Evolutionary conservation across 2,888 invertebrate species (phyloP).

Genomic region (Scelioninae gen. 1): DNA sequence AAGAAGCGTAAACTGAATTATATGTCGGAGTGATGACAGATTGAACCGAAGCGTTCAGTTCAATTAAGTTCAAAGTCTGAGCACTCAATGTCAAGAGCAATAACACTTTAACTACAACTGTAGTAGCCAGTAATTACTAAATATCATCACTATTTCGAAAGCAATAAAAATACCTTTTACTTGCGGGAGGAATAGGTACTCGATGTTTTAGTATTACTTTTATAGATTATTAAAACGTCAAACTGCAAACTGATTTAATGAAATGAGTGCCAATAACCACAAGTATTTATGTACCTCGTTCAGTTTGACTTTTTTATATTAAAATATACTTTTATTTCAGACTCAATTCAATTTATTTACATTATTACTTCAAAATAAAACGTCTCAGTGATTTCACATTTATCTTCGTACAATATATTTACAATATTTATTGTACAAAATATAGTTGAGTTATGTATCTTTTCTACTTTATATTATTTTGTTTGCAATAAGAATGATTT

Average conservation of each 20-base stretch:
- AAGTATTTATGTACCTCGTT: slow-evolving; percentile 8
- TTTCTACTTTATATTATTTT: neutral
- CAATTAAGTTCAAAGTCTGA: slow-evolving; percentile 57
- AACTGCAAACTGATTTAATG: slow-evolving; percentile 24
- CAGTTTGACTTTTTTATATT: neutral
- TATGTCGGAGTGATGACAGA: slow-evolving; percentile 18
- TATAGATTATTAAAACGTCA: slow-evolving; percentile 41
- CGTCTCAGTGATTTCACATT: neutral
- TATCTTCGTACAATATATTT: neutral
- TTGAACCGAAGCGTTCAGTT: slow-evolving; percentile 50
- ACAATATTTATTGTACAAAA: neutral
- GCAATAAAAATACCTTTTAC: slow-evolving; percentile 37
- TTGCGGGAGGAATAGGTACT: neutral
- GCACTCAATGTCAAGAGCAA: slow-evolving; percentile 52
- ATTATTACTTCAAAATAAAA: too few species aligned
- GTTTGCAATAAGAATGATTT: neutral
- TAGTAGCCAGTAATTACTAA: slow-evolving; percentile 40
- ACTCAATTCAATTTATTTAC: neutral
- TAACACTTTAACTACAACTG: slow-evolving; percentile 46
- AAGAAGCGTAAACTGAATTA: slow-evolving; percentile 25
- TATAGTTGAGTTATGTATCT: neutral
- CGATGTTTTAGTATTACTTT: slow-evolving; percentile 37
- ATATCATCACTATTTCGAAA: slow-evolving; percentile 33
- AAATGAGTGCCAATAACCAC: slow-evolving; percentile 26
- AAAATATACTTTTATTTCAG: neutral